Base-by-base conservation (phyloP, 2,113 vertebrate species). In the Sinocyclocheilus rhinocerous region DNA sequence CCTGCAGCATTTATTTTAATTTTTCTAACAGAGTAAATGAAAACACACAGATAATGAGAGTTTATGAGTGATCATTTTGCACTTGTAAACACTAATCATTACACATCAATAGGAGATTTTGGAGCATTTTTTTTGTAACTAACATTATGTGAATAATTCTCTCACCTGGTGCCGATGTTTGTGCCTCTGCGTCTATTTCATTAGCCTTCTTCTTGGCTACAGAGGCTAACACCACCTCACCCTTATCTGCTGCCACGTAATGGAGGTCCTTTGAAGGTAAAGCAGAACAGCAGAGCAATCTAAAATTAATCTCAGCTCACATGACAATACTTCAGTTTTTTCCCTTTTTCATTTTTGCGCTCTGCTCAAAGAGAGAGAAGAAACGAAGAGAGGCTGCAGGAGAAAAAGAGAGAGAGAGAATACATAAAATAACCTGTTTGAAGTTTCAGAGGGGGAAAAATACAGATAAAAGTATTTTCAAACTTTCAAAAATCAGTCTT, bases 221-320 rank as follows among this genome's bases (percentile, higher is more conserved):
- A 92, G 95, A 96, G 87, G 98, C 97, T 90, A 99, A 95, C 91
- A 97, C 97, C 94, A 96, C 87, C 96, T 99, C 98, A 90, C 97
- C 97, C 93, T 97, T 97, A 97, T 99, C 98, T 93, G 95, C 88
- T 77, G 98, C 97, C 90, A 98, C 92, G 94, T 98, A 98, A 97
- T 99, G 96, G 95, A 99, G 97, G 93, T 99, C 98, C 98, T 99
- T 97, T 95, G 95, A 95, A 96, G 96, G 96, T 92, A 96, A 97
- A 96, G 94, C 92, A 96, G 94, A 96, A 96, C 92, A 95, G 95
- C 92, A 96, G 92, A 95, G 92, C 93, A 93, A 95, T 97, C 95
- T 96, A 96, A 97, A 97, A 96, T 95, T 91, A 96, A 97, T 97
- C 95, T 96, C 90, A 90, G 90, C 93, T 94, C 91, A 91, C 89